Base-by-base conservation (phyloP, 2,797 vertebrate species). In the Leontopithecus rosalia region DNA sequence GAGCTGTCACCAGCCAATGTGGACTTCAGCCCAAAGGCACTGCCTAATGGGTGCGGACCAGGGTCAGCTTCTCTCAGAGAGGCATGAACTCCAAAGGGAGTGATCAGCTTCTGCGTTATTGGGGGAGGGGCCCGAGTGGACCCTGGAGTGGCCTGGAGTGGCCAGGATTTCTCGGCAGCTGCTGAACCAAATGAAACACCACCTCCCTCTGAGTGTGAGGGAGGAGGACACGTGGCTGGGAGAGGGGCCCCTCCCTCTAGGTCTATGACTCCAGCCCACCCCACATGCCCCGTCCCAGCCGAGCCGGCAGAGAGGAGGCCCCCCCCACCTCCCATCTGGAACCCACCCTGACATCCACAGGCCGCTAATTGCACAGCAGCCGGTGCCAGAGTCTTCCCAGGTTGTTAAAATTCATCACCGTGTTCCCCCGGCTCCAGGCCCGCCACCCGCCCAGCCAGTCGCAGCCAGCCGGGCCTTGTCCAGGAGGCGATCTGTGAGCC, bases 301-400 rank as follows among this genome's bases (percentile, higher is more conserved):
- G 7, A n/a, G 30, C 43, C 4, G 12, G 73, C 3, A 19, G 4
- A 4, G 30, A 41, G 19, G 41, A 75, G 43, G 26, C 55, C 50
- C 57, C 5, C 70, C 70, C 52, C 19, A 99, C 99, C 99, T 99
- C 99, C 50, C 20, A 39, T 99, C 99, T 99, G 99, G 99, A 99
- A 98, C 98, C 98, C 98, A 99, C 99, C 99, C 99, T 98, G 99
- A 99, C 99, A 98, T 98, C 98, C 98, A 98, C 99, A 99, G 99
- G 98, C 98, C 98, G 98, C 99, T 99, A 99, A 99, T 99, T 99
- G 99, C 98, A 98, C 96, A 98, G 98, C 98, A 98, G 98, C 99
- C 98, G 97, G 98, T 98, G 98, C 98, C 99, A 99, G 99, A 99
- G 99, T 39, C 99, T 99, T 99, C 96, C 95, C 8, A 12, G 95